A percentile compares a stretch with the other conserved stretches of the same genome.
Evolutionary conservation across 2,888 invertebrate genomes (phyloP).

Genomic region (Therioaphis trifolii): DNA sequence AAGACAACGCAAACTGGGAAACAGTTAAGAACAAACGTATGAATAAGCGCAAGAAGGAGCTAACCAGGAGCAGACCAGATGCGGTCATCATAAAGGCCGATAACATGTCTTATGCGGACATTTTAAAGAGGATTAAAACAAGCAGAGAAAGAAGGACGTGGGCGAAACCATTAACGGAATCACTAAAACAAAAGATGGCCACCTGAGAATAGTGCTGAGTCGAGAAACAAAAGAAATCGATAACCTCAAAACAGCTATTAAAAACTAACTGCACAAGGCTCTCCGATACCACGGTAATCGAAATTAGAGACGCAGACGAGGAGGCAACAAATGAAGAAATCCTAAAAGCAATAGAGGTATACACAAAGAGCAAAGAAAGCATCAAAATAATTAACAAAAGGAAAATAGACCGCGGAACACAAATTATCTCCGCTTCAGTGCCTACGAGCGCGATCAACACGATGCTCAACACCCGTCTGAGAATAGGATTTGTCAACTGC

Average conservation of each 20-base stretch:
- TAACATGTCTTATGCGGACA: too few species aligned
- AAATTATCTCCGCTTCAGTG: not conserved
- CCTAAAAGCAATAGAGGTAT: not conserved
- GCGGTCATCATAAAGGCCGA: too few species aligned
- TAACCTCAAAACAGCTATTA: not conserved
- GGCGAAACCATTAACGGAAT: too few species aligned
- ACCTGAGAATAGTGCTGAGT: too few species aligned
- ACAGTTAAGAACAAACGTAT: too few species aligned
- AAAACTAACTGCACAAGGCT: not conserved
- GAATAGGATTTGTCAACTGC: not conserved
- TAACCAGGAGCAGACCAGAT: too few species aligned
- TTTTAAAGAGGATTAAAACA: too few species aligned
- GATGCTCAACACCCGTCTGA: not conserved
- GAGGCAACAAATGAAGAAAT: constrained; percentile 14
- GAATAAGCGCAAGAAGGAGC: too few species aligned
- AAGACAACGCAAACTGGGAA: too few species aligned
- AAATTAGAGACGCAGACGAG: not conserved
- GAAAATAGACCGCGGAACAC: not conserved
- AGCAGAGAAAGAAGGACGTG: too few species aligned
- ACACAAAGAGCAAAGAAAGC: not conserved
- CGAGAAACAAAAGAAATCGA: too few species aligned
- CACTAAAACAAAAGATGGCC: too few species aligned
- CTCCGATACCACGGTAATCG: not conserved
- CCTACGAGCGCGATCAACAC: not conserved
- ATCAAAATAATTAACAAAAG: not conserved